phyloP scores from a whole-genome alignment of 1,140 invertebrate genomes.

The Hestina assimilis region DNA sequence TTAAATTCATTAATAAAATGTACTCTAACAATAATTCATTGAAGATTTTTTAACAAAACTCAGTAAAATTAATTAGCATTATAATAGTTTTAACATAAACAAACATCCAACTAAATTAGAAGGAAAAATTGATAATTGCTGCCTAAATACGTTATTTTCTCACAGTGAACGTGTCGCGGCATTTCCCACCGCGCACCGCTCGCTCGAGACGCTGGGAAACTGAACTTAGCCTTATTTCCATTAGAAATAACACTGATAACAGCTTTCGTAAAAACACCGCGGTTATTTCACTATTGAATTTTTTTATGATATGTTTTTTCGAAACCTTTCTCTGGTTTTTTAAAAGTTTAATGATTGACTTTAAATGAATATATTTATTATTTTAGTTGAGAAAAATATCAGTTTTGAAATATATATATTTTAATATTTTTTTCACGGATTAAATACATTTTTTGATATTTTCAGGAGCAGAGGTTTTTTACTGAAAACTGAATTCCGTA shows the following conservation, averaged over 20 bases:
- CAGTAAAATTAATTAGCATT: too few relatives aligned
- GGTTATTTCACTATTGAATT: neutral
- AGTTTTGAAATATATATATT: too few relatives aligned
- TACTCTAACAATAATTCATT: too few relatives aligned
- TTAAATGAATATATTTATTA: too few relatives aligned
- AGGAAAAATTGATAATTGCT: conserved; percentile 29
- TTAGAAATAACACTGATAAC: conserved; percentile 29
- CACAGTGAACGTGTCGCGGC: conserved; percentile 21
- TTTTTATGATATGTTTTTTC: neutral
- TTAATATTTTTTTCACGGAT: too few relatives aligned
- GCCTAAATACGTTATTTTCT: conserved; percentile 30
- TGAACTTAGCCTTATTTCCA: conserved; percentile 29
- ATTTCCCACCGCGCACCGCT: conserved; percentile 22
- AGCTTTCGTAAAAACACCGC: conserved; percentile 14
- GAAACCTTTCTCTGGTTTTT: too few relatives aligned
- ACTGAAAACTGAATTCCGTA: neutral
- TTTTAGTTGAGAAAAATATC: too few relatives aligned
- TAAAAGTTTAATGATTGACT: too few relatives aligned
- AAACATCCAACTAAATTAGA: conserved; percentile 24
- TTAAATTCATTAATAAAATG: too few relatives aligned
- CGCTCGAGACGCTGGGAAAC: conserved; percentile 23
- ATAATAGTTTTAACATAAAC: conserved; percentile 10
- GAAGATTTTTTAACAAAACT: too few relatives aligned
- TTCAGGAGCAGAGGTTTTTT: neutral
- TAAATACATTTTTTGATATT: neutral